Conservation (phyloP, 2,888 invertebrate genomes). For the Scelioninae gen. 1 region DNA sequence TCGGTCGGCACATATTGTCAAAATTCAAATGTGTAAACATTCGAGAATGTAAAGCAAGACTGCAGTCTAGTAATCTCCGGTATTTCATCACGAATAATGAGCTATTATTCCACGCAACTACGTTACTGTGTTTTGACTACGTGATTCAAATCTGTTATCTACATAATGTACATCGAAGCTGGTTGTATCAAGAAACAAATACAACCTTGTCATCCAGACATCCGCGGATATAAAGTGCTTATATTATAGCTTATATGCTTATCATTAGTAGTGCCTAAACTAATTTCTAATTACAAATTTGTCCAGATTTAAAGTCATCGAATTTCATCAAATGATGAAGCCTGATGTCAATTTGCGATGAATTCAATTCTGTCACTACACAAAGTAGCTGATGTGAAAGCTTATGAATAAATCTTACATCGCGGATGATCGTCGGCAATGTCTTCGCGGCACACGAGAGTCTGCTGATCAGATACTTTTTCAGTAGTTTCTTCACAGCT, state of each 20-base stretch:
- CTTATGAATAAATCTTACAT: conserved; percentile 59
- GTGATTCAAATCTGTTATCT: conserved; percentile 55
- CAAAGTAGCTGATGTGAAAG: too few relatives aligned
- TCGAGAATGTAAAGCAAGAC: conserved; percentile 44
- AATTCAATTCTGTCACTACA: too few relatives aligned
- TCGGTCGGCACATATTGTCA: conserved; percentile 12
- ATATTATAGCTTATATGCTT: too few relatives aligned
- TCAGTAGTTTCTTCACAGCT: too few relatives aligned
- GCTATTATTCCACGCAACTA: conserved; percentile 50
- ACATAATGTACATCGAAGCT: conserved; percentile 11
- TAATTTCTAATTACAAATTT: not conserved
- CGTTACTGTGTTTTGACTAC: conserved; percentile 55
- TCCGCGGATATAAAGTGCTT: not conserved
- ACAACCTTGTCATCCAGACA: not conserved
- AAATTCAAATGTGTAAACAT: conserved; percentile 55
- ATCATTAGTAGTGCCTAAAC: not conserved
- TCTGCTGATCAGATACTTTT: conserved; percentile 86
- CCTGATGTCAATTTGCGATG: too few relatives aligned
- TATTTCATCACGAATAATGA: conserved; percentile 55
- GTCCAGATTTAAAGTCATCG: not conserved
- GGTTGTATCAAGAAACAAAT: conserved; percentile 35
- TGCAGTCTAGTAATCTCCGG: conserved; percentile 43
- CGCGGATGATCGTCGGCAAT: conserved; percentile 74
- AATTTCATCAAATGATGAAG: too few relatives aligned
- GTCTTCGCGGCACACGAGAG: conserved; percentile 85